These are phyloP conservation scores for Pristionchus mayeri DNA, from an alignment of 2,888 invertebrate species.

Conservation along the genomic window DNA sequence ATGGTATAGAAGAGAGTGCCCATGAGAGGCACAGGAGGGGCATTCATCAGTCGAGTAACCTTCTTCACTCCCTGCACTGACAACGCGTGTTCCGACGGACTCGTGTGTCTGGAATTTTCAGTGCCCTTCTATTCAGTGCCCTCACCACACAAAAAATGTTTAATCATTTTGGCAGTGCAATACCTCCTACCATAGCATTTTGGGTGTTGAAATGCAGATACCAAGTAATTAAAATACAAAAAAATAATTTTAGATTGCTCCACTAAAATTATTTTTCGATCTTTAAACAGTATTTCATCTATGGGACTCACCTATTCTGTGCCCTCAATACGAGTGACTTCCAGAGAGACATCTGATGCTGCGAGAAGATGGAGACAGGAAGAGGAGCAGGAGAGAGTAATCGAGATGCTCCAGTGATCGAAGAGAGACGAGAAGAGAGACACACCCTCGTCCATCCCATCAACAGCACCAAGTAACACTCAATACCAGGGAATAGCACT, in stretches of 20 bases:
- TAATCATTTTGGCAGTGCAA: too few relatives aligned
- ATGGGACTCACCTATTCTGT: conserved; percentile 36
- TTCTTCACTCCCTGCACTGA: not conserved
- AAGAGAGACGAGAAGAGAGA: conserved; percentile 27
- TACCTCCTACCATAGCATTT: too few relatives aligned
- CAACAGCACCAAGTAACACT: conserved; percentile 17
- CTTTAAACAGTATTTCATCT: too few relatives aligned
- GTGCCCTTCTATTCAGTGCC: too few relatives aligned
- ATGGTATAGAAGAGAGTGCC: conserved; percentile 33
- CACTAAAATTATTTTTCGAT: too few relatives aligned
- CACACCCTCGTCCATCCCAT: not conserved
- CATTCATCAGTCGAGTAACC: conserved; percentile 6
- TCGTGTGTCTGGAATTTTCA: not conserved
- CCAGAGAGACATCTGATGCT: conserved; percentile 9
- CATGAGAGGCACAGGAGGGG: conserved; percentile 34
- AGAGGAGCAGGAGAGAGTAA: conserved; percentile 25
- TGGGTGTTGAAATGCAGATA: too few relatives aligned
- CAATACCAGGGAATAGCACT: not conserved
- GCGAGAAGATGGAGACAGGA: not conserved
- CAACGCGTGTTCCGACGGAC: not conserved
- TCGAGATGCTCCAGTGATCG: conserved; percentile 2
- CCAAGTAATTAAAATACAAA: too few relatives aligned
- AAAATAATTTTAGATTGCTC: too few relatives aligned
- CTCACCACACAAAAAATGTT: too few relatives aligned
- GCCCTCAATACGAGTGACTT: conserved; percentile 18